phyloP scores from a whole-genome alignment of 2,888 invertebrate species.

The Lagria hirta region DNA sequence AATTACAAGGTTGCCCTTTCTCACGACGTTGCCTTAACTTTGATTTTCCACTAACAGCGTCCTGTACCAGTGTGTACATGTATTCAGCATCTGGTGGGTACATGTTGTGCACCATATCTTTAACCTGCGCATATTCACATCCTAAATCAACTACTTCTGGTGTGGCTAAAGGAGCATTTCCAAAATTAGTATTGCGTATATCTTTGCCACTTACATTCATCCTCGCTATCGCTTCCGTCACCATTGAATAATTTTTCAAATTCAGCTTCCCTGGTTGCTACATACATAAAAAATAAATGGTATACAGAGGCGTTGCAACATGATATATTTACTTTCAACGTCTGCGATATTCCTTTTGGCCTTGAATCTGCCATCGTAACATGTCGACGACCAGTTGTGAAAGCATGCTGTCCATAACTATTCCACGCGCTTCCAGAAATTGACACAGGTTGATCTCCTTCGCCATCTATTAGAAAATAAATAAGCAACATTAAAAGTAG shows the following conservation, averaged over 20 bases:
- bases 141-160: slow-evolving; percentile 76
- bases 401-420: slow-evolving; percentile 68
- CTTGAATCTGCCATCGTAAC: slow-evolving; percentile 62
- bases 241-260: slow-evolving; percentile 84
- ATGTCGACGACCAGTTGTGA: slow-evolving; percentile 69
- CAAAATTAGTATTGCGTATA: slow-evolving; percentile 56
- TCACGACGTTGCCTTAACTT: slow-evolving; percentile 64
- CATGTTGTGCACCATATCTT: slow-evolving; percentile 61
- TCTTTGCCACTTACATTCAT: slow-evolving; percentile 65
- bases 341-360: slow-evolving; percentile 69
- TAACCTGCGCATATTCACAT: slow-evolving; percentile 72
- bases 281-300: slow-evolving; percentile 32
- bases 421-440: slow-evolving; percentile 60
- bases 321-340: slow-evolving; percentile 62
- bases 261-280: slow-evolving; percentile 89
- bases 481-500: slow-evolving; percentile 14
- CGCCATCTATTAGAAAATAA: slow-evolving; percentile 42
- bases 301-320: too few species aligned
- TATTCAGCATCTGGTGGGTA: slow-evolving; percentile 62
- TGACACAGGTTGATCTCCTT: slow-evolving; percentile 50
- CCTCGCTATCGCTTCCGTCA: slow-evolving; percentile 80
- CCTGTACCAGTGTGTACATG: slow-evolving; percentile 67
- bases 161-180: slow-evolving; percentile 73
- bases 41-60: slow-evolving; percentile 63
- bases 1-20: slow-evolving; percentile 66